Conservation (phyloP, 2,888 invertebrate species). For the Parochlus steinenii region DNA sequence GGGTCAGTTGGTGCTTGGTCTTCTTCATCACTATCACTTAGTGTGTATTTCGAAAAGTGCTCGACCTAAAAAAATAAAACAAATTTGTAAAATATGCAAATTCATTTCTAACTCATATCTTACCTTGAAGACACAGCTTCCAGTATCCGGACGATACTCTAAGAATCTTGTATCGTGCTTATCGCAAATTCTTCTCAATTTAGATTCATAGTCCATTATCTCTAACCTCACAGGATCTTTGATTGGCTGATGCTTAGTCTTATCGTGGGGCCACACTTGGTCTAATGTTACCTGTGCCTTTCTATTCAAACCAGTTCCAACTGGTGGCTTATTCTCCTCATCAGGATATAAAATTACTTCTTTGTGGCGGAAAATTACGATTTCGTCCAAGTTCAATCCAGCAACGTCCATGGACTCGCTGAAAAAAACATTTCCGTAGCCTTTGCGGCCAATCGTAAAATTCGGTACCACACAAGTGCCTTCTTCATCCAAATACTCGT, state of each 20-base stretch:
- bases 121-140: slow-evolving; percentile 93
- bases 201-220: slow-evolving; percentile 71
- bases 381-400: slow-evolving; percentile 70
- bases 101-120: slow-evolving; percentile 12
- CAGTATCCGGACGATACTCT: slow-evolving; percentile 88
- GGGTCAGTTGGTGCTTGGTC: slow-evolving; percentile 34
- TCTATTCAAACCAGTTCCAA: slow-evolving; percentile 77
- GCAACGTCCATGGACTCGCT: slow-evolving; percentile 70
- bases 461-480: slow-evolving; percentile 63
- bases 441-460: slow-evolving; percentile 74
- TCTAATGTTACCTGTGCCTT: slow-evolving; percentile 85
- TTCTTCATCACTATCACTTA: slow-evolving; percentile 79
- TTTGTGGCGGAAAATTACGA: slow-evolving; percentile 83
- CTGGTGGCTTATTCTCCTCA: slow-evolving; percentile 68
- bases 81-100: slow-evolving; percentile 6
- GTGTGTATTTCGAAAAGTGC: slow-evolving; percentile 88
- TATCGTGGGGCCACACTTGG: slow-evolving; percentile 86
- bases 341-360: slow-evolving; percentile 93
- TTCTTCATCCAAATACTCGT: slow-evolving; percentile 50
- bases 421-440: slow-evolving; percentile 82
- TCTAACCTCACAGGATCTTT: slow-evolving; percentile 60
- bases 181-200: slow-evolving; percentile 65
- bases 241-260: slow-evolving; percentile 59
- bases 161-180: slow-evolving; percentile 82
- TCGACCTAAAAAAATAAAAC: slow-evolving; percentile 41